These are phyloP conservation scores for Dicyrtoma fusca DNA, from an alignment of 2,888 invertebrate species.

Conservation along the genomic window DNA sequence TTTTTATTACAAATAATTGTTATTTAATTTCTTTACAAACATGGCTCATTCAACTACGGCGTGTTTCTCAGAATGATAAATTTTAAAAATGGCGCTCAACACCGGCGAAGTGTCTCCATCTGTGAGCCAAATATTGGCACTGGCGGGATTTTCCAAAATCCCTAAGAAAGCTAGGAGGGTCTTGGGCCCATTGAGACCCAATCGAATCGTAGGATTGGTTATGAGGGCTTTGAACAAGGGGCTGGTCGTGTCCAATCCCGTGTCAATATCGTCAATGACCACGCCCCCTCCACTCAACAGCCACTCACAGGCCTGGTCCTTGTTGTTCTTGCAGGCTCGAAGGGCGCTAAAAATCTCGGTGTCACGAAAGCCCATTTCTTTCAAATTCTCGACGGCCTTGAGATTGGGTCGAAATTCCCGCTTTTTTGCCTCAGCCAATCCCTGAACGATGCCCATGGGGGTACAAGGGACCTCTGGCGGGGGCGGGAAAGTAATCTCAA, in stretches of 20 bases:
- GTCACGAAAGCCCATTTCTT: conserved; percentile 70
- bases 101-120: conserved; percentile 71
- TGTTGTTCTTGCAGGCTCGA: conserved; percentile 68
- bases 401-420: conserved; percentile 61
- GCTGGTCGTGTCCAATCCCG: conserved; percentile 67
- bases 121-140: conserved; percentile 68
- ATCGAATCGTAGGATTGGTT: conserved; percentile 68
- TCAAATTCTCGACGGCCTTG: conserved; percentile 62
- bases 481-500: conserved; percentile 40
- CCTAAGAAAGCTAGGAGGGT: conserved; percentile 70
- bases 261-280: conserved; percentile 63
- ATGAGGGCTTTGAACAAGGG: conserved; percentile 69
- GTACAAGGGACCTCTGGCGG: conserved; percentile 46
- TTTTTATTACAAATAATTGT: too few species aligned
- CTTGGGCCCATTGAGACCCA: conserved; percentile 69
- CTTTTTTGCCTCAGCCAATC: conserved; percentile 50
- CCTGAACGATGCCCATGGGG: conserved; percentile 50
- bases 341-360: conserved; percentile 66
- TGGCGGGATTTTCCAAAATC: conserved; percentile 69
- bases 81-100: conserved; percentile 69
- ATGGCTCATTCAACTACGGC: too few species aligned
- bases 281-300: conserved; percentile 66
- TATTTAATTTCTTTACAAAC: too few species aligned
- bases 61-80: conserved; percentile 69
- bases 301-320: conserved; percentile 65